Evolutionary conservation across 2,888 invertebrate species (phyloP).

Genomic region (Apotomis turbidana): DNA sequence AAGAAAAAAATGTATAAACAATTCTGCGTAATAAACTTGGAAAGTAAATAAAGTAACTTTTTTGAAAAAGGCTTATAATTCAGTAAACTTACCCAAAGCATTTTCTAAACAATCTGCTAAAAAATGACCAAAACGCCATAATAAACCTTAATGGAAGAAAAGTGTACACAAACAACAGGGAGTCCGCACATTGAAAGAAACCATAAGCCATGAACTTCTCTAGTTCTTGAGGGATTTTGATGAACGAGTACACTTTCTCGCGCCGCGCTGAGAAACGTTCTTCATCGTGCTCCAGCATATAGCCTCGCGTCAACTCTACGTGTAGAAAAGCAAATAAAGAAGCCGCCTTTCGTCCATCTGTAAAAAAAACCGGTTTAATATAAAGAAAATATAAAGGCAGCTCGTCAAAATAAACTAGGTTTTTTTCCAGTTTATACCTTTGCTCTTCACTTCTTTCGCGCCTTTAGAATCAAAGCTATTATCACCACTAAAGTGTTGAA

Average conservation of each 20-base stretch:
- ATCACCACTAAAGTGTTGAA: conserved; percentile 67
- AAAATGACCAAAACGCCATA: conserved; percentile 92
- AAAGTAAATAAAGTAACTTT: no score
- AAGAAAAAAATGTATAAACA: no score
- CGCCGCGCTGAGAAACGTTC: conserved; percentile 96
- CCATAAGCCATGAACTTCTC: conserved; percentile 97
- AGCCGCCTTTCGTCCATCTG: conserved; percentile 72
- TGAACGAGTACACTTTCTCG: conserved; percentile 98
- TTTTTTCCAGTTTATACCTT: conserved; percentile 55
- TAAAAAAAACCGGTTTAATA: conserved; percentile 47
- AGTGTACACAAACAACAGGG: conserved; percentile 98
- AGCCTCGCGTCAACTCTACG: conserved; percentile 95
- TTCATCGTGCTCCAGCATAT: conserved; percentile 97
- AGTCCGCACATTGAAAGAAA: conserved; percentile 98
- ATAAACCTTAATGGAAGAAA: conserved; percentile 97
- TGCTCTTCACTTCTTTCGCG: conserved; percentile 64
- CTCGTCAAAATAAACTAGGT: neutral
- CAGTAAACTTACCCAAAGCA: conserved; percentile 87
- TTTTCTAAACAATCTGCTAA: conserved; percentile 88
- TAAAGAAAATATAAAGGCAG: conserved; percentile 2
- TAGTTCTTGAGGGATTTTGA: conserved; percentile 96
- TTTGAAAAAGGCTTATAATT: neutral
- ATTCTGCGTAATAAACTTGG: no score
- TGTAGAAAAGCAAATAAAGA: conserved; percentile 88
- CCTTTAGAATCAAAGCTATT: conserved; percentile 61